Conservation (phyloP, 2,113 vertebrate species). For the Casuarius casuarius region DNA sequence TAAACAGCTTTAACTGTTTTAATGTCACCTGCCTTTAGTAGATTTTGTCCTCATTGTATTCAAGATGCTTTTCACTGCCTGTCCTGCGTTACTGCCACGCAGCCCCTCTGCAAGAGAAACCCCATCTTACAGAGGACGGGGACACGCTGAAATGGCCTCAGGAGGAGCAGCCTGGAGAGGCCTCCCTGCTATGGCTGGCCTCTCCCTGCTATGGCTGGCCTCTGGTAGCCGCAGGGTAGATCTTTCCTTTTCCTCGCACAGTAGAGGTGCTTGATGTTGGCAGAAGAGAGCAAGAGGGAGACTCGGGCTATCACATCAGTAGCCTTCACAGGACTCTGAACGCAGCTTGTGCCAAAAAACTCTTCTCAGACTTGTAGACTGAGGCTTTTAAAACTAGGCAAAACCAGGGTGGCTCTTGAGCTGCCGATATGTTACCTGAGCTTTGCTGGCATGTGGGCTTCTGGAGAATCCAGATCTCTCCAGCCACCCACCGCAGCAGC, state of each 20-base stretch:
- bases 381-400: background rate
- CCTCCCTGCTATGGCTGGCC: background rate
- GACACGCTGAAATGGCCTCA: background rate
- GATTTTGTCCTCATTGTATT: background rate
- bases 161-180: background rate
- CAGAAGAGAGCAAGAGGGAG: background rate
- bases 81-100: background rate
- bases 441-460: background rate
- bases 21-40: background rate
- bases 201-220: background rate
- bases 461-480: background rate
- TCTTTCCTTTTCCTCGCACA: background rate
- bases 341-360: background rate
- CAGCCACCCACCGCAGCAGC: background rate
- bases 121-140: background rate
- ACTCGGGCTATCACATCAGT: background rate
- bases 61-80: background rate
- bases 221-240: background rate
- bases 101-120: background rate
- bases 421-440: background rate
- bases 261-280: background rate
- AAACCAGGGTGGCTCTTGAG: background rate
- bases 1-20: background rate
- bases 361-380: background rate
- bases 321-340: background rate